Conservation (phyloP, 2,113 vertebrate genomes). For the Columba janthina region DNA sequence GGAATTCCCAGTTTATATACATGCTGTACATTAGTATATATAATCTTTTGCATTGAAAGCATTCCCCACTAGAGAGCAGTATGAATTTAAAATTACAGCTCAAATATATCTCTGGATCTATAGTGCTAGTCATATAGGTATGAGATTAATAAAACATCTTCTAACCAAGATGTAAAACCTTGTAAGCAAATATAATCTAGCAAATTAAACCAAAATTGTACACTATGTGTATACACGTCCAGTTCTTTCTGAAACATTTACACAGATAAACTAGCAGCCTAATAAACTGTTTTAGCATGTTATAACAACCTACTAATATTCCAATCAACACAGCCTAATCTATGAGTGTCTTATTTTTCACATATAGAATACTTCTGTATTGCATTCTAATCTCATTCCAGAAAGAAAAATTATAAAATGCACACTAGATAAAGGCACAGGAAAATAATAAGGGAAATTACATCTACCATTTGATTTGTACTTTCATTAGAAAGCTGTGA, state of each 20-base stretch:
- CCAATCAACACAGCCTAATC: not conserved
- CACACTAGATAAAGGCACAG: not conserved
- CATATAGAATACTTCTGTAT: not conserved
- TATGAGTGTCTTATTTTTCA: not conserved
- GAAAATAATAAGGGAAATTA: not conserved
- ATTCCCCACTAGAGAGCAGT: slow-evolving; percentile 82
- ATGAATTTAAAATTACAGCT: slow-evolving; percentile 74
- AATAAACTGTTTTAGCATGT: not conserved
- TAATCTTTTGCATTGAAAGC: slow-evolving; percentile 45
- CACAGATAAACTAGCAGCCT: not conserved
- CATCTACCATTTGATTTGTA: not conserved
- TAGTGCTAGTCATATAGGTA: not conserved
- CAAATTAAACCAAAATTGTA: not conserved
- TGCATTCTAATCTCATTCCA: not conserved
- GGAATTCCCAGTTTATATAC: not conserved
- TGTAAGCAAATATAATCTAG: not conserved
- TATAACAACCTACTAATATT: not conserved
- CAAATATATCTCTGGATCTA: not conserved
- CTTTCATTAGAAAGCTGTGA: not conserved
- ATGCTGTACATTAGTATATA: not conserved
- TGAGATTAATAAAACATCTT: not conserved
- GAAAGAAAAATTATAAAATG: not conserved
- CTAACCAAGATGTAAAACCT: not conserved
- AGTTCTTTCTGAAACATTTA: not conserved
- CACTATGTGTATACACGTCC: not conserved